Evolutionary conservation across 2,888 invertebrate species (phyloP), one percentile per base, ranked within the genome.

Genomic region (Dugesia japonica): DNA sequence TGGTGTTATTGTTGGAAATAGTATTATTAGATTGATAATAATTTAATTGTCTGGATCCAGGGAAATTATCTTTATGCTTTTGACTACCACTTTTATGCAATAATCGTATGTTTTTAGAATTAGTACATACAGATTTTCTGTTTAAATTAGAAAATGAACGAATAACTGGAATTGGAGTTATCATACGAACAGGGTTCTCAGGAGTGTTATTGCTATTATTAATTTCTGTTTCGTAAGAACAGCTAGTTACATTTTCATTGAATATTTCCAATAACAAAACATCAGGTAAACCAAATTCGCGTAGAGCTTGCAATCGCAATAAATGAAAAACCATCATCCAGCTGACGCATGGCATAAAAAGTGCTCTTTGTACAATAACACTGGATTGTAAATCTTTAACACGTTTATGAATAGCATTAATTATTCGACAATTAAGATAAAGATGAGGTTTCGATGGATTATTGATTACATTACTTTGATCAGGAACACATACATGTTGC

Each of bases 201-300:
- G 23, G 7, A 13, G n/a, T 4, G 17, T 23, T 56, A 23, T 56
- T 56, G n/a, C 56, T 56, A 56, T 56, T 56, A 20, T n/a, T 56
- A n/a, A 56, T 56, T 20, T 56, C 56, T 7, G 56, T 56, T 23
- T 56, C 56, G 17, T 56, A 56, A 20, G 56, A 56, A 56, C 56
- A 56, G n/a, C 56, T 56, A 1, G 56, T 56, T 56, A 56, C 17
- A 56, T 56, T 56, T 56, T 56, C 56, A 23, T 56, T 56, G 56
- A 56, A 56, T 56, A 56, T 56, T n/a, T 56, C 56, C 23, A 23
- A 23, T 23, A 56, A n/a, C n/a, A 56, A 56, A 13, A n/a, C 88
- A 85, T 95, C 94, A 0, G 94, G 94, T 78, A 94, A 88, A 82
- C 93, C 92, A 85, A 92, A 91, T 86, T 95, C 94, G 72, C 94